These are phyloP conservation scores for Rhagonycha lutea DNA, from an alignment of 2,888 invertebrate species.

Conservation along the genomic window DNA sequence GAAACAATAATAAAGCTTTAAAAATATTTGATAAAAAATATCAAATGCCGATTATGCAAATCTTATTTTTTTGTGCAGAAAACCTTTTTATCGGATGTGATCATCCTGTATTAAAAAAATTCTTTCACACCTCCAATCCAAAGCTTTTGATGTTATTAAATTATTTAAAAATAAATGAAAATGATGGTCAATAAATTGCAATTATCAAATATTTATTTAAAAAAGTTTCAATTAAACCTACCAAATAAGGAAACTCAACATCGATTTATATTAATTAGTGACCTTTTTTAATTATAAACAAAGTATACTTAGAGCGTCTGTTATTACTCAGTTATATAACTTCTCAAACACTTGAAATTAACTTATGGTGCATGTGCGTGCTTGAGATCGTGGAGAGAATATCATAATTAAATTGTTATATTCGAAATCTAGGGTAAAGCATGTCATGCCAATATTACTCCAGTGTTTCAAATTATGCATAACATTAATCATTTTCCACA, in stretches of 20 bases:
- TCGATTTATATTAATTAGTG: neutral
- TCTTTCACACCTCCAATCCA: no score
- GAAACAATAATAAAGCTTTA: no score
- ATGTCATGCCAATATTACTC: neutral
- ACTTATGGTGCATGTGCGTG: neutral
- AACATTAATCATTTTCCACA: neutral
- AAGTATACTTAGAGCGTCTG: neutral
- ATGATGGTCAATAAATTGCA: no score
- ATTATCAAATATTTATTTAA: no score
- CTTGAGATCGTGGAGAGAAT: neutral
- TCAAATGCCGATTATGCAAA: no score
- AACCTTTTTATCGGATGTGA: no score
- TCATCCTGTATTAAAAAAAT: no score
- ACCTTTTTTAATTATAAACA: neutral
- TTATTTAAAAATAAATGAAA: no score
- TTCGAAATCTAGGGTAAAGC: neutral
- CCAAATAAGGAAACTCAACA: neutral
- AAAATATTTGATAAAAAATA: no score
- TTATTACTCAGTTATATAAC: neutral
- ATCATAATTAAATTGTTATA: slow-evolving; percentile 3
- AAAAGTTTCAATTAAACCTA: neutral
- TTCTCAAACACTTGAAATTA: neutral
- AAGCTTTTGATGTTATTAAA: no score
- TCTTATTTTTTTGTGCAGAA: no score
- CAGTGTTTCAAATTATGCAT: neutral